phyloP scores from a whole-genome alignment of 2,888 invertebrate genomes.

The Ophion slaviceki region DNA sequence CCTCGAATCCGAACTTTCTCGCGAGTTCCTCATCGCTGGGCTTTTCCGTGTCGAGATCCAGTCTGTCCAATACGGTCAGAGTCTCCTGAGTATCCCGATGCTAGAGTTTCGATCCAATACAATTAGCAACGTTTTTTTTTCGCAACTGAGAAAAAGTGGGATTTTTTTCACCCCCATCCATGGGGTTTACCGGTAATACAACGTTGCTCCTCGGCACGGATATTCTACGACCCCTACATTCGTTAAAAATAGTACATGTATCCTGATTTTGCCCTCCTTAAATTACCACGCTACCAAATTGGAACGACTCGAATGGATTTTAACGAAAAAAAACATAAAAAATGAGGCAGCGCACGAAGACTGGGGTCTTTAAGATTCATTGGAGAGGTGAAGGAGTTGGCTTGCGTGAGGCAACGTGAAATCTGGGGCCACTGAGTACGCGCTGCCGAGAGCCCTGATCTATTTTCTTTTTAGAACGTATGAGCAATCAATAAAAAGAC shows the following conservation, averaged over 20 bases:
- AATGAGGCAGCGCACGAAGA: not conserved
- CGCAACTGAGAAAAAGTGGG: not conserved
- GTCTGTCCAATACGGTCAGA: constrained; percentile 97
- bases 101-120: constrained; percentile 83
- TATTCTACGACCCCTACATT: not conserved
- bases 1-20: constrained; percentile 98
- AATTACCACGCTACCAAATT: constrained; percentile 3
- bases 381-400: constrained; percentile 12
- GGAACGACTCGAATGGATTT: constrained; percentile 24
- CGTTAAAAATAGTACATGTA: not conserved
- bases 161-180: not conserved
- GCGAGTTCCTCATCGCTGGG: constrained; percentile 99
- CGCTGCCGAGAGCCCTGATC: constrained; percentile 67
- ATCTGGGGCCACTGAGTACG: constrained; percentile 44
- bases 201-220: not conserved
- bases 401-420: constrained; percentile 56
- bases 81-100: constrained; percentile 99
- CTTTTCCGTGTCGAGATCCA: constrained; percentile 99
- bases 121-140: constrained; percentile 35
- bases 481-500: constrained; percentile 69
- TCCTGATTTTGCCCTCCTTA: not conserved
- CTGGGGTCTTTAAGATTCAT: constrained; percentile 26
- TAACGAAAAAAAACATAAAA: not conserved
- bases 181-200: not conserved
- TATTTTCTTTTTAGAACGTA: constrained; percentile 72